Conservation (phyloP, 2,797 vertebrate species). For the Clamator glandarius region DNA sequence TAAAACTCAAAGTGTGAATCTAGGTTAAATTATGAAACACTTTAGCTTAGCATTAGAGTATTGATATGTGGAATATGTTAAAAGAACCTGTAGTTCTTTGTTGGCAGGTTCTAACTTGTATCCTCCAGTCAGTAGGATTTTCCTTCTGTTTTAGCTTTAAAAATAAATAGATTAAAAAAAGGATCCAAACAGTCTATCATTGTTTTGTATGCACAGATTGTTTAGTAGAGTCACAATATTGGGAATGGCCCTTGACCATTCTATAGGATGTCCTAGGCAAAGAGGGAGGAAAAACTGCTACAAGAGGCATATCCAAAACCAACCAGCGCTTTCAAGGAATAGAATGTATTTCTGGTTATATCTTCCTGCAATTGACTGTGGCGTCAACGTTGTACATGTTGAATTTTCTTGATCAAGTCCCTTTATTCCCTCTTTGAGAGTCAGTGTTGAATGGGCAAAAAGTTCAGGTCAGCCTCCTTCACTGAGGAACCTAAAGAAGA, state of each 20-base stretch:
- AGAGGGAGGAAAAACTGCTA: background rate
- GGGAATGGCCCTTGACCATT: background rate
- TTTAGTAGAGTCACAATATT: background rate
- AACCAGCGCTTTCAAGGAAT: background rate
- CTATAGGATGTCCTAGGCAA: background rate
- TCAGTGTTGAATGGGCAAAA: background rate
- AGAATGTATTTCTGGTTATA: background rate
- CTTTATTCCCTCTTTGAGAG: background rate
- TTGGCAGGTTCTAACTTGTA: background rate
- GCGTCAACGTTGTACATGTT: background rate
- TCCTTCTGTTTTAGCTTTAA: background rate
- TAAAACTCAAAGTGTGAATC: background rate
- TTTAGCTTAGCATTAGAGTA: background rate
- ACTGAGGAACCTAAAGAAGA: background rate
- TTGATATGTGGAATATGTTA: background rate
- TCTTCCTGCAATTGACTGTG: background rate
- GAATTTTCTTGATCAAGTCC: background rate
- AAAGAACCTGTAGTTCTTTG: background rate
- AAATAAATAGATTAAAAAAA: background rate
- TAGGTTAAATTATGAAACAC: background rate
- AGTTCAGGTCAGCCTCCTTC: background rate
- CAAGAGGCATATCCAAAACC: background rate
- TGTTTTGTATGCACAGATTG: background rate
- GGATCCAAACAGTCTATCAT: background rate
- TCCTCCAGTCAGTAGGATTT: background rate